A percentile compares a stretch with the other conserved stretches of the same genome.
Evolutionary conservation across 2,888 invertebrate genomes (phyloP).

Genomic region (Acanthacorydalis orientalis): DNA sequence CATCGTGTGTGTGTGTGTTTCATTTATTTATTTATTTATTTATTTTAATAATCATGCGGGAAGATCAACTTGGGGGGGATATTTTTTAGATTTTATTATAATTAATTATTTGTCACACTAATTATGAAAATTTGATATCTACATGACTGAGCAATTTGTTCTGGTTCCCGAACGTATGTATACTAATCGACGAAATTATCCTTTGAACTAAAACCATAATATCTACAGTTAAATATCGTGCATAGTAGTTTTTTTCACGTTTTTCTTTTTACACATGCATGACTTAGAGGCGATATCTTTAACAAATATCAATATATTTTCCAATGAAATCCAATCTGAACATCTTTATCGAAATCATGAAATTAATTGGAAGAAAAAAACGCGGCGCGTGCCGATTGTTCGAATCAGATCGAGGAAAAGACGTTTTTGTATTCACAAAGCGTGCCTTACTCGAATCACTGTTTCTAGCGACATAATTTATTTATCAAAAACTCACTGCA

Average conservation of each 20-base stretch:
- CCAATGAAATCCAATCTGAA: slow-evolving; percentile 23
- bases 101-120: neutral
- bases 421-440: too few species aligned
- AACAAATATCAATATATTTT: slow-evolving; percentile 9
- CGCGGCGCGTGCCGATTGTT: too few species aligned
- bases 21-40: too few species aligned
- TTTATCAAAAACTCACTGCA: too few species aligned
- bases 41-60: too few species aligned
- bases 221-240: too few species aligned
- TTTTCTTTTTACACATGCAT: neutral
- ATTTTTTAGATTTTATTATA: neutral
- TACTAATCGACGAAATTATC: slow-evolving; percentile 18
- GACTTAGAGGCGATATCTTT: neutral
- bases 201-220: too few species aligned
- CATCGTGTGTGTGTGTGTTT: too few species aligned
- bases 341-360: neutral
- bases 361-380: too few species aligned
- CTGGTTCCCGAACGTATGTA: slow-evolving; percentile 26
- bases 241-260: neutral
- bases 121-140: slow-evolving; percentile 3
- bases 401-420: too few species aligned
- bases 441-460: too few species aligned
- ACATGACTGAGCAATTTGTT: slow-evolving; percentile 25
- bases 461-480: too few species aligned
- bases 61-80: neutral